phyloP scores from a whole-genome alignment of 2,113 vertebrate genomes.

The Sclerurus mexicanus region DNA sequence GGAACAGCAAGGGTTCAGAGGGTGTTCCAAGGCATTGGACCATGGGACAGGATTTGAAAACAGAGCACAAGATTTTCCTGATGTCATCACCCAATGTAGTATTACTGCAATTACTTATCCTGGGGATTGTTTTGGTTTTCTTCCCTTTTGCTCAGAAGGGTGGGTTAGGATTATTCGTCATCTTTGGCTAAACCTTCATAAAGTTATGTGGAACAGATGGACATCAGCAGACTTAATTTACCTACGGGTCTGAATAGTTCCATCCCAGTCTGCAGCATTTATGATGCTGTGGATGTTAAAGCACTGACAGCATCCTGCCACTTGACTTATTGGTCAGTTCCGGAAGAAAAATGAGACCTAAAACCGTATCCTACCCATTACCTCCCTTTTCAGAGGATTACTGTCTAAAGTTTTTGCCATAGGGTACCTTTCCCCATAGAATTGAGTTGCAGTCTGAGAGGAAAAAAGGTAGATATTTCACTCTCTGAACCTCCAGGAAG shows the following conservation, averaged over 20 bases:
- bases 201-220: conserved; percentile 23
- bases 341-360: background rate
- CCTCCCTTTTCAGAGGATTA: background rate
- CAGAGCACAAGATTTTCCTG: background rate
- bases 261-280: background rate
- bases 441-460: background rate
- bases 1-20: background rate
- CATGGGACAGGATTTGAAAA: background rate
- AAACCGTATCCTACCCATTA: background rate
- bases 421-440: background rate
- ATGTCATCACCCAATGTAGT: background rate
- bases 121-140: background rate
- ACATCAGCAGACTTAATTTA: background rate
- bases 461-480: background rate
- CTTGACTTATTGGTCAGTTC: background rate
- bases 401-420: background rate
- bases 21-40: background rate
- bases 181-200: background rate
- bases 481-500: accelerated
- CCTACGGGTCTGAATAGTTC: background rate
- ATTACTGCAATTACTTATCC: background rate
- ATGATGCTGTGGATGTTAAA: background rate
- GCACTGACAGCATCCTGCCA: background rate
- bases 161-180: background rate
- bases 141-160: conserved; percentile 30